Percentiles rank a stretch among this genome's conserved stretches.
These are phyloP conservation scores for Callimorpha dominula DNA, from an alignment of 2,888 invertebrate species.

Conservation along the genomic window DNA sequence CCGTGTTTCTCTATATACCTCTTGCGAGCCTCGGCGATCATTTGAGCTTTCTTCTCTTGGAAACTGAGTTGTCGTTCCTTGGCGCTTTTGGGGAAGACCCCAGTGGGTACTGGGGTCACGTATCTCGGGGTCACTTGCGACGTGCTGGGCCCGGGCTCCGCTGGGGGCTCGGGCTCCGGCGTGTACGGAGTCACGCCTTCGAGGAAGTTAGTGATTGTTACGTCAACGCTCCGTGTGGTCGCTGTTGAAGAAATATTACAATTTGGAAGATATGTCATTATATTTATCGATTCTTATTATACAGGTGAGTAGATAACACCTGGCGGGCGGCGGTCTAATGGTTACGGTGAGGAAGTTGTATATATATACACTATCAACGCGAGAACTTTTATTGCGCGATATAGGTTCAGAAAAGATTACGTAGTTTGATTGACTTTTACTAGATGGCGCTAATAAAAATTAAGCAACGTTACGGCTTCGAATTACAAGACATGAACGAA, in stretches of 20 bases:
- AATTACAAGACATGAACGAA: too few relatives aligned
- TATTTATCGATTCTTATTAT: too few relatives aligned
- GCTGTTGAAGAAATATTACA: slow-evolving; percentile 77
- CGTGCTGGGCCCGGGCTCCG: slow-evolving; percentile 42
- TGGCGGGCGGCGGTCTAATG: too few relatives aligned
- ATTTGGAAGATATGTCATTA: slow-evolving; percentile 28
- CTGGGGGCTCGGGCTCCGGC: slow-evolving; percentile 59
- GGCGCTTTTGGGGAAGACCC: slow-evolving; percentile 85
- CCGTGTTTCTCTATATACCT: slow-evolving; percentile 93
- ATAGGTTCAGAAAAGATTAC: too few relatives aligned
- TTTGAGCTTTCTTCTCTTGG: slow-evolving; percentile 92
- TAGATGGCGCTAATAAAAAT: too few relatives aligned
- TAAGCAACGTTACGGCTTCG: too few relatives aligned
- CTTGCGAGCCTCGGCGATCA: slow-evolving; percentile 92
- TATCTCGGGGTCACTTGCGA: slow-evolving; percentile 55
- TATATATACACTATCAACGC: too few relatives aligned
- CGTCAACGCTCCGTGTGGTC: slow-evolving; percentile 91
- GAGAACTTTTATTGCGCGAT: too few relatives aligned
- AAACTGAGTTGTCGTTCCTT: slow-evolving; percentile 90
- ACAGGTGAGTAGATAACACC: too few relatives aligned
- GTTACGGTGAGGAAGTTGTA: too few relatives aligned
- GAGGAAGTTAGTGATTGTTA: slow-evolving; percentile 93
- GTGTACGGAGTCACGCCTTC: slow-evolving; percentile 90
- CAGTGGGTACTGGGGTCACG: slow-evolving; percentile 67
- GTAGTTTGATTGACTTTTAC: too few relatives aligned